Evolutionary conservation across 2,888 invertebrate genomes (phyloP), one percentile per base, ranked within the genome.

Genomic region (Calameuta idolon): DNA sequence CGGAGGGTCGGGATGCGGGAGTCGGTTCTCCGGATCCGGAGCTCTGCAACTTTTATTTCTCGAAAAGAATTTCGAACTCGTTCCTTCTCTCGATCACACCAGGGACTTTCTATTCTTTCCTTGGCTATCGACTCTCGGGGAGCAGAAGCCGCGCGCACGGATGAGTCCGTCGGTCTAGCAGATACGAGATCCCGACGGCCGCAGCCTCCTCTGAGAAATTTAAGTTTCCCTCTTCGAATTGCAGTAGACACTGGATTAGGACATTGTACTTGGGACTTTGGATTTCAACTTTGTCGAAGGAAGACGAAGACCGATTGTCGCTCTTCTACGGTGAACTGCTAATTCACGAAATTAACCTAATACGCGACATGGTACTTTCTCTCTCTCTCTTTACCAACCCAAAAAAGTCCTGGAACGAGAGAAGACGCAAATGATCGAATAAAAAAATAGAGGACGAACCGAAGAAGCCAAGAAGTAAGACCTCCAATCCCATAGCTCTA

Each of bases 171-270:
- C 40, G 40, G 15, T 40, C 4, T 15, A 5, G 40, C 40, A 34
- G 75, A 71, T 31, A 34, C 34, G 75, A 75, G 69, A 55, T 77
- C 76, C 73, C 75, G 71, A 68, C 34, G 71, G 31, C 33, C 74
- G 34, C 76, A 76, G 81, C 81, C 83, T 81, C 88, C 87, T 86
- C 83, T 78, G 88, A 88, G 88, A 88, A 88, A 88, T 88, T 88
- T 87, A 88, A 88, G 69, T 69, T 69, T 69, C 69, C 69, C 31
- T 33, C 69, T 4, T 11, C 11, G 31, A 69, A 31, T 69, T 9
- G 69, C 31, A 33, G 69, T 69, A n/a, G 37, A 12, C 37, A 15
- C 4, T 33, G 33, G 33, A 15, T 40, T 40, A 5, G 40, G 15
- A 12, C 40, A 15, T 5, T 4, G 5, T 15, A 1, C 15, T 40